phyloP scores from a whole-genome alignment of 2,797 vertebrate species.

The Gallinago solitaria region DNA sequence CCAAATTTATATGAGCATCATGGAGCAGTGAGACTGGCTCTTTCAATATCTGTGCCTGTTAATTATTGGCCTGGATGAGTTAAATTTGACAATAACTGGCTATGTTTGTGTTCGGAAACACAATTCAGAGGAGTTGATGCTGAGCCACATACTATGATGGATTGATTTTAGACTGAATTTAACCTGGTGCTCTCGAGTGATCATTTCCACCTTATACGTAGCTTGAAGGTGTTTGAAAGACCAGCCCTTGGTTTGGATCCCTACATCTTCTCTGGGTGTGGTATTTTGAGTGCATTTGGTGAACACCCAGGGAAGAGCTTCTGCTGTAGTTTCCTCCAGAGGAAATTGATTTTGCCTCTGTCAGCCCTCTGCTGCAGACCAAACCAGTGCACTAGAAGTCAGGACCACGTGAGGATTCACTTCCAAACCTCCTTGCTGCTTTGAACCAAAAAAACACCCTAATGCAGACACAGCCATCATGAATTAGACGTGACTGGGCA shows the following conservation, averaged over 20 bases:
- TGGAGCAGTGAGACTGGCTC: neutral
- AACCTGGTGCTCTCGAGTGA: neutral
- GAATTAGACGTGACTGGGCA: neutral
- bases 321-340: neutral
- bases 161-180: neutral
- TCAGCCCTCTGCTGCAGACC: neutral
- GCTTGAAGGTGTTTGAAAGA: neutral
- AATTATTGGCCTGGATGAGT: neutral
- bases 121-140: neutral
- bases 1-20: neutral
- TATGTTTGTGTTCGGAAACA: neutral
- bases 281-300: neutral
- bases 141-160: rapidly evolving
- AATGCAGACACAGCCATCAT: rapidly evolving
- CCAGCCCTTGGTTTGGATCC: neutral
- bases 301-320: neutral
- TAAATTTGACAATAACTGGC: neutral
- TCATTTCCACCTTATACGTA: rapidly evolving
- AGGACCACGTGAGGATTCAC: neutral
- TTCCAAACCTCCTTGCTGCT: neutral
- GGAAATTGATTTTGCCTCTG: neutral
- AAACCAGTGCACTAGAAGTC: neutral
- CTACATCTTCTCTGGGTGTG: rapidly evolving
- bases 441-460: neutral
- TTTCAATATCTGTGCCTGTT: neutral